These are phyloP conservation scores for Lymantria dispar DNA, from an alignment of 2,888 invertebrate species.

Conservation along the genomic window DNA sequence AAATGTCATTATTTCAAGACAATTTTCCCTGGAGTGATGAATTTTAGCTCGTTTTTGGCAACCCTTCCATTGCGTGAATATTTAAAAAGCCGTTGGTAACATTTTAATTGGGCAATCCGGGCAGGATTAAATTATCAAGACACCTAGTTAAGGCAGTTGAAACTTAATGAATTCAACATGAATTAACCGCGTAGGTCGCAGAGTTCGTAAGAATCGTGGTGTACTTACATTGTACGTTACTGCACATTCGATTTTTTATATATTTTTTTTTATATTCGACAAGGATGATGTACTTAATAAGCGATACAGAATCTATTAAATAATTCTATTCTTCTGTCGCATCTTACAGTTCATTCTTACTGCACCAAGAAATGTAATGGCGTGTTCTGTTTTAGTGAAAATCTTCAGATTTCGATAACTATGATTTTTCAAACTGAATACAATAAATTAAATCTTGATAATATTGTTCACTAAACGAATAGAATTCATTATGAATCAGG, in stretches of 20 bases:
- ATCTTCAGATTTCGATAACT: too few species aligned
- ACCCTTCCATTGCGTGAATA: conserved; percentile 73
- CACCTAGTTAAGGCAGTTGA: conserved; percentile 77
- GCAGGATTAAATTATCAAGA: conserved; percentile 82
- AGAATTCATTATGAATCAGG: too few species aligned
- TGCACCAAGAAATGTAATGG: too few species aligned
- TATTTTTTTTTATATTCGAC: too few species aligned
- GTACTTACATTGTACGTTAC: conserved; percentile 9
- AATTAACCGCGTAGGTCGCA: conserved; percentile 52
- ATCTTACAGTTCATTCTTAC: too few species aligned
- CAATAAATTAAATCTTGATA: too few species aligned
- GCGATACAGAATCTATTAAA: too few species aligned
- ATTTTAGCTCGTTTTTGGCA: conserved; percentile 73
- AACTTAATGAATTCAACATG: conserved; percentile 80
- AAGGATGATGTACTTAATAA: too few species aligned
- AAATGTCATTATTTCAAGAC: conserved; percentile 76
- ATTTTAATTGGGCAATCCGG: conserved; percentile 79
- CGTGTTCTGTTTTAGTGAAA: too few species aligned
- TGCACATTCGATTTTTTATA: neutral
- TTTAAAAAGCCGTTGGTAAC: conserved; percentile 81
- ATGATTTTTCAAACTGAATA: too few species aligned
- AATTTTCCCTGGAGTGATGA: conserved; percentile 70
- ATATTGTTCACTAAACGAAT: too few species aligned
- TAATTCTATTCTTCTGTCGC: too few species aligned
- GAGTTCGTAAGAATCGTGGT: conserved; percentile 11